A percentile compares a stretch with the other conserved stretches of the same genome.
These are phyloP conservation scores for Gallirallus australis DNA, from an alignment of 2,797 vertebrate species.

Conservation along the genomic window DNA sequence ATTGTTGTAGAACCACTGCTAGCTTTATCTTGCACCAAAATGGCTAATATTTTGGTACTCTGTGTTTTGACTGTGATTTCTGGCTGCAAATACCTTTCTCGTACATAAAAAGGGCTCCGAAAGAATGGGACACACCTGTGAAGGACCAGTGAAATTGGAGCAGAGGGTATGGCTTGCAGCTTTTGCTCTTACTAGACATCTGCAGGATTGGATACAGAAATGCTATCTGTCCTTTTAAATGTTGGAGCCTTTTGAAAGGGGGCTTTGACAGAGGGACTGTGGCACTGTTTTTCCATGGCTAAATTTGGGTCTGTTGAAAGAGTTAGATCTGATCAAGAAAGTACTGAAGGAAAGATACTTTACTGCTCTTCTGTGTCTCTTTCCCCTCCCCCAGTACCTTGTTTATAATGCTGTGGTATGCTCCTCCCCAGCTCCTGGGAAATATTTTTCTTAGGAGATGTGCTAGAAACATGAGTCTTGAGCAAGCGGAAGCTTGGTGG, in stretches of 20 bases:
- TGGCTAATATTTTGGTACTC: background rate
- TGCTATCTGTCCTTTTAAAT: background rate
- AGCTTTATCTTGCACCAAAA: background rate
- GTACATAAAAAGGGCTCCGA: background rate
- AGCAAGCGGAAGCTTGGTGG: background rate
- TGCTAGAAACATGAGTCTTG: constrained; percentile 13
- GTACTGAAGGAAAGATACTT: background rate
- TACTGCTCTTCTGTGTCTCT: background rate
- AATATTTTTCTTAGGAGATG: constrained; percentile 25
- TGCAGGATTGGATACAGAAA: background rate
- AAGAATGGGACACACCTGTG: background rate
- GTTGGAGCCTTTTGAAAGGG: background rate
- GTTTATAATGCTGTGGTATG: background rate
- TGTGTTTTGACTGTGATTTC: background rate
- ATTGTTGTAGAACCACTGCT: background rate
- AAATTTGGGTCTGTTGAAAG: background rate
- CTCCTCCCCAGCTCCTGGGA: constrained; percentile 11
- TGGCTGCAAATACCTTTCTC: background rate
- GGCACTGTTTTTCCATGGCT: background rate
- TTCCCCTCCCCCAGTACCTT: background rate
- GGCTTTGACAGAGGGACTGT: background rate
- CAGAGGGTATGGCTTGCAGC: background rate
- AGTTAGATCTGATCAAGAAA: background rate
- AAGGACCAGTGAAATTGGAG: background rate
- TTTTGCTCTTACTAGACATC: background rate